phyloP scores from a whole-genome alignment of 2,113 vertebrate species.

The Falco punctatus region DNA sequence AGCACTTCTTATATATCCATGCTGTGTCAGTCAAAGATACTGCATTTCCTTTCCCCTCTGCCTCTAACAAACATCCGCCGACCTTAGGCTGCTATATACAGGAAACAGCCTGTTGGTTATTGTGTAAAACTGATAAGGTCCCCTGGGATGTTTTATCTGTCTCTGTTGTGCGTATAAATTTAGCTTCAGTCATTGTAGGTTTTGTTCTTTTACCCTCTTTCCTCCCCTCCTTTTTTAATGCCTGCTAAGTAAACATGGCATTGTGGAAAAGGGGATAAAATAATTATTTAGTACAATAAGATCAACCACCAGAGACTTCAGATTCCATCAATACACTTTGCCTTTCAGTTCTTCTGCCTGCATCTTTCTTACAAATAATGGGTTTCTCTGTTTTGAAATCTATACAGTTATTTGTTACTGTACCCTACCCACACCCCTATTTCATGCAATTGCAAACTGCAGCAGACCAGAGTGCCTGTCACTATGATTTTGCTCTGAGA shows the following conservation, averaged over 20 bases:
- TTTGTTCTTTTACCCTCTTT: constrained; percentile 60
- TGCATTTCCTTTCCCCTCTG: constrained; percentile 68
- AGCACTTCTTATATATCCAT: constrained; percentile 65
- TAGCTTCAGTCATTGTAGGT: constrained; percentile 48
- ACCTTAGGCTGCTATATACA: constrained; percentile 65
- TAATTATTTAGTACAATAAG: constrained; percentile 34
- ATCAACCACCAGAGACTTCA: constrained; percentile 28
- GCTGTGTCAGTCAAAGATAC: constrained; percentile 65
- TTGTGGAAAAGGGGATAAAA: constrained; percentile 53
- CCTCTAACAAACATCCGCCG: constrained; percentile 68
- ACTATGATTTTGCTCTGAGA: constrained; percentile 53
- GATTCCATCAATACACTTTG: constrained; percentile 2
- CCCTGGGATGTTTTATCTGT: constrained; percentile 58
- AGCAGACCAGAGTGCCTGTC: constrained; percentile 46
- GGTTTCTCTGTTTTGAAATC: constrained; percentile 49
- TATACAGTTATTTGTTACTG: constrained; percentile 38
- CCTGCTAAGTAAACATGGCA: constrained; percentile 53
- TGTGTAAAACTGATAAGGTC: constrained; percentile 70
- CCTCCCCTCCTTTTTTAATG: constrained; percentile 41
- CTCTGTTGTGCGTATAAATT: constrained; percentile 48
- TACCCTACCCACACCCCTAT: neutral
- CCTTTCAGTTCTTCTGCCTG: constrained; percentile 7
- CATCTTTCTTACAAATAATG: constrained; percentile 15
- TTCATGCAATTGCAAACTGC: constrained; percentile 18
- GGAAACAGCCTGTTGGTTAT: constrained; percentile 70